phyloP scores from a whole-genome alignment of 2,113 vertebrate species.

The Plestiodon gilberti region DNA sequence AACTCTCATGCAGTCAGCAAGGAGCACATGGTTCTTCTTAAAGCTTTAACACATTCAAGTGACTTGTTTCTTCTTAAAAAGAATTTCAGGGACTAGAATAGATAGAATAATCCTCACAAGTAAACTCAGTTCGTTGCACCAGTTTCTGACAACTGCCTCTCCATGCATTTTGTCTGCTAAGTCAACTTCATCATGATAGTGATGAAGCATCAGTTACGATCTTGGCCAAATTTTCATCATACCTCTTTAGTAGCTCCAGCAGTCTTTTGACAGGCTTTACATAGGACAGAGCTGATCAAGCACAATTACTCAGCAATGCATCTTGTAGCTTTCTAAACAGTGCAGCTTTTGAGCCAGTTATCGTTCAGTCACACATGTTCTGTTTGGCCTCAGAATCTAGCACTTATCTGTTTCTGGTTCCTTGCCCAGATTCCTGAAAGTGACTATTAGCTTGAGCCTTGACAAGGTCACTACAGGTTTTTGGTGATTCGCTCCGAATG shows the following conservation, averaged over 20 bases:
- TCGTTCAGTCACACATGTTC: neutral
- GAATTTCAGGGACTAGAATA: neutral
- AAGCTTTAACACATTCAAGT: neutral
- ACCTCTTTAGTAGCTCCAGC: neutral
- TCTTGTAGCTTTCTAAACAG: neutral
- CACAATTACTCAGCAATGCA: neutral
- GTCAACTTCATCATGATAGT: neutral
- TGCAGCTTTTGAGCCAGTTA: neutral
- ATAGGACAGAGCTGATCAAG: neutral
- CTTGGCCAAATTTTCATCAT: conserved; percentile 1
- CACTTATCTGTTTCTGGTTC: neutral
- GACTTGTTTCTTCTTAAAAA: neutral
- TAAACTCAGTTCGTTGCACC: neutral
- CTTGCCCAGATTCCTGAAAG: neutral
- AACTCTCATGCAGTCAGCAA: neutral
- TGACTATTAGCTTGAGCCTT: neutral
- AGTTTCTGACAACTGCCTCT: neutral
- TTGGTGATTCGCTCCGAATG: neutral
- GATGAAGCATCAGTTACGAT: conserved; percentile 1
- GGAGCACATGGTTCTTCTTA: neutral
- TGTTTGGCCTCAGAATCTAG: neutral
- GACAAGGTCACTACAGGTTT: neutral
- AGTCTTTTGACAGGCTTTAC: conserved; percentile 10
- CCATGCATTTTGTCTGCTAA: neutral
- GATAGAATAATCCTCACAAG: neutral